phyloP scores from a whole-genome alignment of 2,888 invertebrate genomes.

The Didymodactylos carnosus region DNA sequence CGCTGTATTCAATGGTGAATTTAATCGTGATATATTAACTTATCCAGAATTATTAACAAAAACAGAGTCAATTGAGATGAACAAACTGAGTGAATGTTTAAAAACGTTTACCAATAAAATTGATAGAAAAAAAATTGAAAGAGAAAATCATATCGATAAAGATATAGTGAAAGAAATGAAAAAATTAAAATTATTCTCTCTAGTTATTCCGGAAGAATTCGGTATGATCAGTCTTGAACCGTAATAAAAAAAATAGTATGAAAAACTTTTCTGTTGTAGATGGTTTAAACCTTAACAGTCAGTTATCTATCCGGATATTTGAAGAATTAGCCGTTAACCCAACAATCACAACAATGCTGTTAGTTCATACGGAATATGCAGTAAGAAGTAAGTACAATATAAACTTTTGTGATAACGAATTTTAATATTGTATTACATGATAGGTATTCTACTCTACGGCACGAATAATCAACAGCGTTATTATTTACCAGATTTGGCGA shows the following conservation, averaged over 20 bases:
- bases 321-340: not conserved
- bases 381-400: not conserved
- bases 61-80: not conserved
- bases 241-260: too few species aligned
- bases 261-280: not conserved
- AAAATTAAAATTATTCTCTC: not conserved
- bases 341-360: not conserved
- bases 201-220: not conserved
- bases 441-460: conserved; percentile 1
- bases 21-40: not conserved
- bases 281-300: not conserved
- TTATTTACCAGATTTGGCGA: not conserved
- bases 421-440: not conserved
- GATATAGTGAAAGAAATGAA: not conserved
- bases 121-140: not conserved
- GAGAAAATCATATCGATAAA: not conserved
- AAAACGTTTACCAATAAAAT: not conserved
- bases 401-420: not conserved
- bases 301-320: not conserved
- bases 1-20: not conserved
- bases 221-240: not conserved
- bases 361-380: not conserved
- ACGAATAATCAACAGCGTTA: conserved; percentile 5
- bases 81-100: not conserved
- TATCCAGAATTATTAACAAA: not conserved